These are phyloP conservation scores for Laupala kohalensis DNA, from an alignment of 1,140 invertebrate species.

Conservation along the genomic window DNA sequence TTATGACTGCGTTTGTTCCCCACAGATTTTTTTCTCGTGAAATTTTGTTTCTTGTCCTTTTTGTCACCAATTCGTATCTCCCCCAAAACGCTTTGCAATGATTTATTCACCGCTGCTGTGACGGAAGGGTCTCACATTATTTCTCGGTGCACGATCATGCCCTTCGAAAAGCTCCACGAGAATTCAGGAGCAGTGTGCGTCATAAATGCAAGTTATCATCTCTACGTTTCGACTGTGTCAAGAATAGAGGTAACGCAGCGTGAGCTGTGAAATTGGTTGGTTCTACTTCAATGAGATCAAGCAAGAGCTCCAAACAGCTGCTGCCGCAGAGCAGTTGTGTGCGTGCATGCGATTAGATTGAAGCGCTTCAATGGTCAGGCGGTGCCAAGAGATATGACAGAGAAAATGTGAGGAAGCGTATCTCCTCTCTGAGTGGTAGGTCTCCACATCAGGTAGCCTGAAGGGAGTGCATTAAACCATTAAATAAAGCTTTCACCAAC, in stretches of 20 bases:
- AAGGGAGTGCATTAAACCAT: too few species aligned
- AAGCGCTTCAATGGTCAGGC: background rate
- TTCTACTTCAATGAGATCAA: background rate
- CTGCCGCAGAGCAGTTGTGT: background rate
- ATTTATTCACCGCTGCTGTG: background rate
- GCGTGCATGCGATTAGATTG: background rate
- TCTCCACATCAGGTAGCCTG: too few species aligned
- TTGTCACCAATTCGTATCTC: too few species aligned
- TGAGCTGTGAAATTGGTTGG: background rate
- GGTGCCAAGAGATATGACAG: background rate
- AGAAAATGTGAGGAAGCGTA: too few species aligned
- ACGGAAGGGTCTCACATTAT: background rate
- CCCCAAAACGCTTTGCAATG: too few species aligned
- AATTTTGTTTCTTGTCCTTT: too few species aligned
- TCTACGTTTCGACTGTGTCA: background rate
- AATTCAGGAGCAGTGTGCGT: background rate
- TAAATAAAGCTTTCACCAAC: too few species aligned
- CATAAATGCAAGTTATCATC: background rate
- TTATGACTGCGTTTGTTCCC: too few species aligned
- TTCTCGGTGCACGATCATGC: background rate
- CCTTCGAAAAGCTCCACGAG: background rate
- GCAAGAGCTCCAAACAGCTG: background rate
- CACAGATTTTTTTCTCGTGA: too few species aligned
- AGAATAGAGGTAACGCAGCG: background rate
- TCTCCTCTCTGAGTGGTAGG: too few species aligned